Evolutionary conservation across 2,888 invertebrate species (phyloP), one percentile per base, ranked within the genome.

Genomic region (Caenorhabditis sulstoni): DNA sequence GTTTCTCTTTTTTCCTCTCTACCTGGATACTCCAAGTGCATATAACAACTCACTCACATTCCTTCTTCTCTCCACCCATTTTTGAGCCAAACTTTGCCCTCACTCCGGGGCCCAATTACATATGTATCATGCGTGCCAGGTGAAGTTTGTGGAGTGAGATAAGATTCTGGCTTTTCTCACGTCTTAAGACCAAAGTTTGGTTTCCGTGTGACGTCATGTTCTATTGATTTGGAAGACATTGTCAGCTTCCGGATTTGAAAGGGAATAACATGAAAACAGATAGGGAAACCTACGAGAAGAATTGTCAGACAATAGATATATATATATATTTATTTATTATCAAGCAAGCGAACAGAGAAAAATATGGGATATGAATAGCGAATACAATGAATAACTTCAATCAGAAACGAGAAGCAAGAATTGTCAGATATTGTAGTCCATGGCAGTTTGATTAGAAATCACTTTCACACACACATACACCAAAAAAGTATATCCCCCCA

Each of bases 41-140:
- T n/a, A n/a, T n/a, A n/a, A n/a, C n/a, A n/a, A n/a, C n/a, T n/a
- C n/a, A n/a, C n/a, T n/a, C 7, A 29, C 29, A 29, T 29, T 29
- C 7, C 29, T 29, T 29, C 29, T n/a, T n/a, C 29, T 29, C 7
- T 7, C 29, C 29, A 5, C 29, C 4, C 29, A 7, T 29, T 7
- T 29, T 29, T 7, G 29, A 29, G 7, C 4, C 29, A 29, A 29
- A 29, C 29, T 29, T 29, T 7, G 29, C 29, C 7, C 29, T 7
- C 29, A 16, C n/a, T 4, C 22, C 23, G 41, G 39, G 7, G 39
- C 49, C n/a, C 71, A 73, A 50, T 64, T 73, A 50, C 29, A 12
- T 53, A 71, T 71, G 62, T 64, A 57, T 62, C 62, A 45, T 68
- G 39, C 39, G 29, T 70, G 23, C 35, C 61, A 41, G 49, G 61